phyloP scores from a whole-genome alignment of 2,113 vertebrate species.

The Odontophorus gujanensis region DNA sequence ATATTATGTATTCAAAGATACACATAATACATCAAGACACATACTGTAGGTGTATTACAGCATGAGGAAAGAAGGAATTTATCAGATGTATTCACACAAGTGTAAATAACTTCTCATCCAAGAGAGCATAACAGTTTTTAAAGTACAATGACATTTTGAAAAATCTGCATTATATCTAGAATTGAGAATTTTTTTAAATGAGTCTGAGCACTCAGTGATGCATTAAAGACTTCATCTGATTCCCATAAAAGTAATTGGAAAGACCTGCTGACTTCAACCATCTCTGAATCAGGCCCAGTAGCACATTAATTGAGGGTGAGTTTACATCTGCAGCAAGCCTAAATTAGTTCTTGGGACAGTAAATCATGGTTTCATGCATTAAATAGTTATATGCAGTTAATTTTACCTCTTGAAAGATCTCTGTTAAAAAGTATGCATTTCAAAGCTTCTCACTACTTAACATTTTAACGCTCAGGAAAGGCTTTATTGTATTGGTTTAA shows the following conservation, averaged over 20 bases:
- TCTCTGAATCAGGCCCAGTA: slow-evolving; percentile 44
- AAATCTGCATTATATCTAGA: slow-evolving; percentile 52
- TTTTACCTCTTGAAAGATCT: slow-evolving; percentile 4
- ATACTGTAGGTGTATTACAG: slow-evolving; percentile 54
- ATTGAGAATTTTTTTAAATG: slow-evolving; percentile 38
- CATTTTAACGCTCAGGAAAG: background rate
- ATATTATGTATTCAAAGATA: slow-evolving; percentile 67
- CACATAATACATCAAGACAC: slow-evolving; percentile 66
- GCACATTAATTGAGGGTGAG: slow-evolving; percentile 7
- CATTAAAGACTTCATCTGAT: slow-evolving; percentile 64
- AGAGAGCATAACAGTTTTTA: slow-evolving; percentile 60
- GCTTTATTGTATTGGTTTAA: background rate
- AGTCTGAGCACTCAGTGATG: slow-evolving; percentile 38
- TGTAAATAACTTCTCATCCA: slow-evolving; percentile 69
- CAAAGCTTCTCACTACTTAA: background rate
- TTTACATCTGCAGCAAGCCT: slow-evolving; percentile 24
- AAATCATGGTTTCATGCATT: slow-evolving; percentile 8
- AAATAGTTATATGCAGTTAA: slow-evolving; percentile 10
- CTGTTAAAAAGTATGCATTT: background rate
- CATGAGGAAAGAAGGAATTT: slow-evolving; percentile 37
- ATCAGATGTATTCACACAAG: slow-evolving; percentile 61
- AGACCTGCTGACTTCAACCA: slow-evolving; percentile 39
- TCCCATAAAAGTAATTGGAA: slow-evolving; percentile 60
- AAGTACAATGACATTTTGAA: slow-evolving; percentile 69
- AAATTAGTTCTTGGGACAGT: slow-evolving; percentile 43